Evolutionary conservation across 2,888 invertebrate genomes (phyloP).

Genomic region (Epinotia ramella): DNA sequence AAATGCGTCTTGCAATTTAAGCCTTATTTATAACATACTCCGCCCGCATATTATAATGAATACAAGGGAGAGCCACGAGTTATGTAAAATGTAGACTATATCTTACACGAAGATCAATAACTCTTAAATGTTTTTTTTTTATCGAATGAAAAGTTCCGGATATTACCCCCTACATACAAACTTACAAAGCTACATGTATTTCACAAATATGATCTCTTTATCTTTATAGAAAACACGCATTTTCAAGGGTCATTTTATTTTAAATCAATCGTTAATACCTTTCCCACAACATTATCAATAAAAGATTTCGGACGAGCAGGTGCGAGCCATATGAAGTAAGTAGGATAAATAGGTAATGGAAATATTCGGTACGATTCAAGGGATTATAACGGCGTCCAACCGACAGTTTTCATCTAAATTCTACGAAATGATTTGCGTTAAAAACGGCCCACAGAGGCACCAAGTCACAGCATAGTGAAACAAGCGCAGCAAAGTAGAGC

Average conservation of each 20-base stretch:
- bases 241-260: background rate
- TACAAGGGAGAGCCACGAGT: too few species aligned
- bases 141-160: too few species aligned
- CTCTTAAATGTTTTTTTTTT: too few species aligned
- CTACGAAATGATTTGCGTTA: conserved; percentile 62
- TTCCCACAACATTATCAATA: conserved; percentile 26
- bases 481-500: conserved; percentile 48
- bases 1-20: background rate
- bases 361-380: conserved; percentile 55
- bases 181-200: too few species aligned
- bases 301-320: conserved; percentile 31
- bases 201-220: too few species aligned
- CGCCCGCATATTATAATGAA: too few species aligned
- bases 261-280: conserved; percentile 12
- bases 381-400: conserved; percentile 57
- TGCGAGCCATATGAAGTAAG: conserved; percentile 24
- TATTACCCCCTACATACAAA: too few species aligned
- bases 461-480: conserved; percentile 52
- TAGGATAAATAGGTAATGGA: conserved; percentile 50
- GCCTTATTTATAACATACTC: background rate
- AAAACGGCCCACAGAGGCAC: conserved; percentile 46
- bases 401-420: conserved; percentile 65
- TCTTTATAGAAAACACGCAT: background rate
- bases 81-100: too few species aligned
- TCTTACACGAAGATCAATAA: too few species aligned